Percentiles rank a stretch among this genome's conserved stretches.
Conservation (phyloP, 2,888 invertebrate genomes). For the Marasmarcha lunaedactyla region DNA sequence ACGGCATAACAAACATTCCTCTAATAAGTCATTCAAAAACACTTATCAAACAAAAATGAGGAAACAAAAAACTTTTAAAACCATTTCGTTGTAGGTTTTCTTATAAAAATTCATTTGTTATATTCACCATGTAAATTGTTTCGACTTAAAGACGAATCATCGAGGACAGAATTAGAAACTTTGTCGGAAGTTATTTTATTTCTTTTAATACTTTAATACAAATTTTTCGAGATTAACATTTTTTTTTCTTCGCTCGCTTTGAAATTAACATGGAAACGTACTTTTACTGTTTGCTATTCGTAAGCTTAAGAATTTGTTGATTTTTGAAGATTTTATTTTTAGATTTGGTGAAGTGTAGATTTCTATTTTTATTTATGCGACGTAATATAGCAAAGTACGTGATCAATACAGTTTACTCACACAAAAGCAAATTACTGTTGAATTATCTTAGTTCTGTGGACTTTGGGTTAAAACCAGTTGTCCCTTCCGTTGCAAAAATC, state of each 20-base stretch:
- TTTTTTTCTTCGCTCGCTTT: slow-evolving; percentile 19
- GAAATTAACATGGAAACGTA: slow-evolving; percentile 36
- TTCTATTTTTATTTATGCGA: too few relatives aligned
- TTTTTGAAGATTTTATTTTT: too few relatives aligned
- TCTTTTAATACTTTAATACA: slow-evolving; percentile 23
- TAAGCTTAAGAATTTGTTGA: too few relatives aligned
- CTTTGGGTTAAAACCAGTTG: too few relatives aligned
- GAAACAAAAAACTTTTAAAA: slow-evolving; percentile 27
- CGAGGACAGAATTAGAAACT: slow-evolving; percentile 18
- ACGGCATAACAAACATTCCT: slow-evolving; percentile 13
- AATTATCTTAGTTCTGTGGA: too few relatives aligned
- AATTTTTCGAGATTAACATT: slow-evolving; percentile 33
- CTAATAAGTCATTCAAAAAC: slow-evolving; percentile 12
- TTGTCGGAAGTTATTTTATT: slow-evolving; percentile 9
- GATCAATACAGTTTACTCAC: too few relatives aligned
- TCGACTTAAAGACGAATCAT: slow-evolving; percentile 28
- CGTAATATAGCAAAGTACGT: too few relatives aligned
- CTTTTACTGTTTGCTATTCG: slow-evolving; percentile 20
- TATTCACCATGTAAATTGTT: slow-evolving; percentile 63
- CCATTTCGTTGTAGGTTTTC: slow-evolving; percentile 35
- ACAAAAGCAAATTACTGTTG: too few relatives aligned
- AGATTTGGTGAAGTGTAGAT: too few relatives aligned
- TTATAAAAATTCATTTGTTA: slow-evolving; percentile 40
- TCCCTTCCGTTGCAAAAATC: too few relatives aligned
- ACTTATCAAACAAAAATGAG: slow-evolving; percentile 7